Evolutionary conservation across 2,113 vertebrate species (phyloP).

Genomic region (Otus sunia): DNA sequence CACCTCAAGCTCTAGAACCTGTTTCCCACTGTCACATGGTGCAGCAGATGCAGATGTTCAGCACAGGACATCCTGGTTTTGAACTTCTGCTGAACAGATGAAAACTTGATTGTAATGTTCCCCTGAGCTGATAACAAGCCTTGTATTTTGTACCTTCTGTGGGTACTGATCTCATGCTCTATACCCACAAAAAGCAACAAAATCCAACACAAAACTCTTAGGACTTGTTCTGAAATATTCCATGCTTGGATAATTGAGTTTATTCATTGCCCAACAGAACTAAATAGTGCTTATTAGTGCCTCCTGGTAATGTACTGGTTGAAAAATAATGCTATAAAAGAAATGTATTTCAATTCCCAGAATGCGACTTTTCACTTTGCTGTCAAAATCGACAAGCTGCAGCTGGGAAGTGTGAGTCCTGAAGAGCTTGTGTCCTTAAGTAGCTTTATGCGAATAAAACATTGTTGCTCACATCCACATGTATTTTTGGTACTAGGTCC

Average conservation of each 20-base stretch:
- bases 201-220: background rate
- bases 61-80: background rate
- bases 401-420: background rate
- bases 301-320: background rate
- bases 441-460: background rate
- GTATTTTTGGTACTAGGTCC: slow-evolving; percentile 2
- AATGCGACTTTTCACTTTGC: background rate
- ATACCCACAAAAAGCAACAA: background rate
- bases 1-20: background rate
- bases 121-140: background rate
- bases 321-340: slow-evolving; percentile 1
- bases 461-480: background rate
- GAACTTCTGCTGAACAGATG: background rate
- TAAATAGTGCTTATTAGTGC: background rate
- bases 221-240: background rate
- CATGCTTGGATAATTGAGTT: background rate
- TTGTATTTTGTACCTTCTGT: background rate
- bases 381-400: background rate
- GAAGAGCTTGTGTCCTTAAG: background rate
- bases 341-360: background rate
- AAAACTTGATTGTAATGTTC: background rate
- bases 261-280: background rate
- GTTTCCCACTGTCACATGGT: background rate
- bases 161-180: background rate
- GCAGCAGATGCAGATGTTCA: background rate